Evolutionary conservation across 2,113 vertebrate species (phyloP).

Genomic region (Embiotoca jacksoni): DNA sequence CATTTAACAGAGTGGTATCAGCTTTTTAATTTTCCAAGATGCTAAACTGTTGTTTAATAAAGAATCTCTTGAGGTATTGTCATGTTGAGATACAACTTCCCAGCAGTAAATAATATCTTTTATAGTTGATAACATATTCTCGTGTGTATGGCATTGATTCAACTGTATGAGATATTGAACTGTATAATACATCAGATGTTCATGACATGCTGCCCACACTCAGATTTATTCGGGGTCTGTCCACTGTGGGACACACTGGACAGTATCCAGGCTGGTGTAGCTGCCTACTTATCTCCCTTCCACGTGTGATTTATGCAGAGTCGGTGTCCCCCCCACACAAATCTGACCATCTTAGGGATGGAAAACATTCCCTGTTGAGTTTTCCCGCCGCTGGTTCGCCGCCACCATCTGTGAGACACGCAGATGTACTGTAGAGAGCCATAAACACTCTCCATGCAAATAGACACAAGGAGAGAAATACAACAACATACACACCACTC

Average conservation of each 20-base stretch:
- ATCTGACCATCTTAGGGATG: constrained; percentile 85
- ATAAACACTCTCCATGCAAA: constrained; percentile 61
- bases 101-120: too few species aligned
- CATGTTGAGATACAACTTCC: too few species aligned
- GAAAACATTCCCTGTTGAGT: constrained; percentile 79
- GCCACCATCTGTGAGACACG: constrained; percentile 65
- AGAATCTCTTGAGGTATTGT: too few species aligned
- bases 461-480: constrained; percentile 38
- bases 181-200: not conserved
- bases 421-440: constrained; percentile 35
- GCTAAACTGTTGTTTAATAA: too few species aligned
- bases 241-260: constrained; percentile 37
- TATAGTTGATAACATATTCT: too few species aligned
- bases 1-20: not conserved
- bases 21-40: too few species aligned
- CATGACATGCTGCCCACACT: constrained; percentile 24
- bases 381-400: constrained; percentile 56
- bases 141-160: too few species aligned
- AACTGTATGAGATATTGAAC: not conserved
- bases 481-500: constrained; percentile 8
- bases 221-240: constrained; percentile 55
- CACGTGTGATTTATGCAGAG: constrained; percentile 71
- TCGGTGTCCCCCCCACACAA: constrained; percentile 67
- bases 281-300: constrained; percentile 66
- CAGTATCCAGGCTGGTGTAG: constrained; percentile 56